Conservation (phyloP, 2,113 vertebrate species). For the Lepus timidus region DNA sequence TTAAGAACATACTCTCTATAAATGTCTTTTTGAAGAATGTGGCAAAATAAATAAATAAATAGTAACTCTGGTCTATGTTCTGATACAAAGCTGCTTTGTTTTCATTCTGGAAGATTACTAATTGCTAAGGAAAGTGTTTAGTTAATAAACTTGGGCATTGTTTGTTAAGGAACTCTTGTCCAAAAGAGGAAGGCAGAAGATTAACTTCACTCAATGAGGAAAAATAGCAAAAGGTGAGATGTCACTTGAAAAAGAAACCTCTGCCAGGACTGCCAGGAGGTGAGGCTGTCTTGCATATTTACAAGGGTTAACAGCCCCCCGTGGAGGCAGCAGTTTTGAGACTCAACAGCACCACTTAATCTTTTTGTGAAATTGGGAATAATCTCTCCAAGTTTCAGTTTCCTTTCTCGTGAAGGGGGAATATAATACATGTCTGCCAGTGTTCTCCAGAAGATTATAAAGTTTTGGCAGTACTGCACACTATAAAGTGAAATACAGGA, state of each 20-base stretch:
- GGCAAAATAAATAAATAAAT: background rate
- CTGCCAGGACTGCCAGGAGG: no score
- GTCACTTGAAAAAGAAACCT: background rate
- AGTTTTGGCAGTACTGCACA: background rate
- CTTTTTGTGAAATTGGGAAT: background rate
- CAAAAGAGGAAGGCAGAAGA: background rate
- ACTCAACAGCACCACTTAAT: background rate
- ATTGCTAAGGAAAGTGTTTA: background rate
- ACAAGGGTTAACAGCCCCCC: background rate
- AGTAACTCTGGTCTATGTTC: background rate
- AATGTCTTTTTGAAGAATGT: background rate
- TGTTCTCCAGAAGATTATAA: background rate
- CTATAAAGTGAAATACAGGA: background rate
- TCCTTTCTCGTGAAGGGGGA: background rate
- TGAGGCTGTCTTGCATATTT: background rate
- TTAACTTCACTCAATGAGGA: background rate
- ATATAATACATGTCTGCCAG: background rate
- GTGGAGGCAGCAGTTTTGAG: background rate
- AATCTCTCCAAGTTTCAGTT: background rate
- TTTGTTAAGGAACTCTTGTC: background rate
- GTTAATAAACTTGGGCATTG: background rate
- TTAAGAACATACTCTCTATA: background rate
- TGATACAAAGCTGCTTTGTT: slow-evolving; percentile 21
- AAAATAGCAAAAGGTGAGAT: background rate
- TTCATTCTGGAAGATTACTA: background rate